phyloP scores from a whole-genome alignment of 2,113 vertebrate genomes.

The Acrocephalus arundinaceus region DNA sequence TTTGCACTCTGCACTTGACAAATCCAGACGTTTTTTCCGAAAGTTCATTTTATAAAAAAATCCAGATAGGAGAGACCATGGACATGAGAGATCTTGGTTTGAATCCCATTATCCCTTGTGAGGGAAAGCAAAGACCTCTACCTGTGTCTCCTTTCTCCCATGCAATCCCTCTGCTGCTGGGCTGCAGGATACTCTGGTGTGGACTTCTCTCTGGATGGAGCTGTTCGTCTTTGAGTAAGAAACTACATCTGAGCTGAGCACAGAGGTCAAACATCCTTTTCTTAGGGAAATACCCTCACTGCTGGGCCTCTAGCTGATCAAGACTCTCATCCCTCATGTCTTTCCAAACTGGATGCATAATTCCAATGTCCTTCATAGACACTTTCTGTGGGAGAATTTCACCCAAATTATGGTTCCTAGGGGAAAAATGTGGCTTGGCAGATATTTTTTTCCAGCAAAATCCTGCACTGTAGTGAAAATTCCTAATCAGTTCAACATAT shows the following conservation, averaged over 20 bases:
- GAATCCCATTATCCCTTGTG: background rate
- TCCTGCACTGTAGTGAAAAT: background rate
- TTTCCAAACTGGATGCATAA: background rate
- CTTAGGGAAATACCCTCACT: background rate
- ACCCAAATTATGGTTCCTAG: background rate
- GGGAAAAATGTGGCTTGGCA: background rate
- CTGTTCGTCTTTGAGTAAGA: constrained; percentile 12
- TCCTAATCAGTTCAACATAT: background rate
- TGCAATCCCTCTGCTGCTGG: background rate
- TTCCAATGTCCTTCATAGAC: background rate
- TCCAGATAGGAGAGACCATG: background rate
- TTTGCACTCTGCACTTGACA: background rate
- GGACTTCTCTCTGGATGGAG: constrained; percentile 39
- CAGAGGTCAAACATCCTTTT: background rate
- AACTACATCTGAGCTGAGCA: background rate
- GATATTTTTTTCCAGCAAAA: background rate
- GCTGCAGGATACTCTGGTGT: background rate
- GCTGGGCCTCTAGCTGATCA: background rate
- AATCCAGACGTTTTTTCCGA: background rate
- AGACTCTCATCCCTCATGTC: background rate
- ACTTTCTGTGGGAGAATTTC: background rate
- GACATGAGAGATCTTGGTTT: background rate
- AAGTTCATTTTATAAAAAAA: background rate
- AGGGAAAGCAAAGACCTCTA: background rate
- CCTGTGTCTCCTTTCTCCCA: background rate